Base-by-base conservation (phyloP, 2,113 vertebrate genomes). In the Pseudopodoces humilis region DNA sequence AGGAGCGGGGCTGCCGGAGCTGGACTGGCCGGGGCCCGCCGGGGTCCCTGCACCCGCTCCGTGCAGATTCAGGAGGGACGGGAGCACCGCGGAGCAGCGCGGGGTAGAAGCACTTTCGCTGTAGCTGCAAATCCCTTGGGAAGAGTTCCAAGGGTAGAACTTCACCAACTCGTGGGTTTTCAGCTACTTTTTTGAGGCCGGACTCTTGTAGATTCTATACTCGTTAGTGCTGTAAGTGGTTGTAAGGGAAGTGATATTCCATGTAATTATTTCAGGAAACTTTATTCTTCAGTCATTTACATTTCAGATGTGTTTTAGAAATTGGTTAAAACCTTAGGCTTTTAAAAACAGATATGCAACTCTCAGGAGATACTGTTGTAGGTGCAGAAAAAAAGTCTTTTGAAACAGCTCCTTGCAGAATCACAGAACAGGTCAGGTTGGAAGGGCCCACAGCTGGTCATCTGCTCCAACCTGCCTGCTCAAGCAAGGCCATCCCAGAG, bases 11-110 rank as follows among this genome's bases (percentile, higher is more conserved):
- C 41, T 30, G 31, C 13, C 12, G 30, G 7, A 9, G 8, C 44
- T 1, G 18, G n/a, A 24, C n/a, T 7, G 27, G 23, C 44, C 3
- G 9, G 21, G 21, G 25, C 10, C 33, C 2, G 28, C 9, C 7
- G 4, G 3, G 13, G 14, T 16, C 23, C 43, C 35, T 0, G 28
- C 4, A 1, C 8, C 12, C 2, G n/a, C 41, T 46, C 15, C 4
- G 0, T 0, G 16, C 20, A 10, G 11, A 0, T 2, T 16, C 23
- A 37, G 43, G 50, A 7, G 11, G 12, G 30, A 2, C 4, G 4
- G 35, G 35, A 11, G 79, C 58, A 0, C 49, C 19, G 0, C 6
- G 47, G 53, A 9, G 22, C 31, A 0, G 10, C 5, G 5, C 3
- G 13, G 14, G 9, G 2, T 3, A 15, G 64, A 8, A 30, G 43